Base-by-base conservation (phyloP, 2,888 invertebrate species). In the Ellobium chinense region DNA sequence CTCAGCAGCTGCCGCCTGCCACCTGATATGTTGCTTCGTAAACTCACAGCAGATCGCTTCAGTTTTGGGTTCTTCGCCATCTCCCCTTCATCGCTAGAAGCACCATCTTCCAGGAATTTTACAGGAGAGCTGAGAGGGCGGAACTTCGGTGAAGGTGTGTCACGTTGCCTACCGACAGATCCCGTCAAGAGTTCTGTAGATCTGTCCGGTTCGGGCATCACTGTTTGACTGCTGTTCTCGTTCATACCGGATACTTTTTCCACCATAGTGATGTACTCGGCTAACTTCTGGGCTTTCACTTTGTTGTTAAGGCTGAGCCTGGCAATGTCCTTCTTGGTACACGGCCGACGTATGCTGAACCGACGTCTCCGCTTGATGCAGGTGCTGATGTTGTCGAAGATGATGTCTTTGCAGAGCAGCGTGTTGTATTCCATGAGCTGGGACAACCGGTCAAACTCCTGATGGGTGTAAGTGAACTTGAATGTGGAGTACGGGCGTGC, bases 371-470 rank as follows among this genome's bases (percentile, higher is more conserved):
- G 86, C 63, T 86, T 84, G 7, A 93, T 88, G 69, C 89, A 88
- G 60, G 89, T 84, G 31, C 86, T 88, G 46, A 94, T 90, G 70
- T 91, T 90, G 39, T 90, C 86, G 24, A 91, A 87, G 46, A 94
- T 92, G 9, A 89, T 79, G 73, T 93, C 90, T 69, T 91, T 85
- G 81, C 90, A 90, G 29, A 90, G 82, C 4, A 90, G 83, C 1
- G 93, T 93, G 87, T 94, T 94, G 87, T 92, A 94, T 83, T 94
- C 93, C 85, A 91, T 92, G n/a, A 94, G 87, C 69, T 92, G 83
- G 0, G 92, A 86, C 14, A 94, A 84, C 24, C 93, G 89, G 63
- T 94, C 92, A 85, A 93, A 94, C 56, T 92, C 91, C 68, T 85
- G 78, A 39, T 91, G 87, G 4, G 91, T 90, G 86, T 93, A 94